These are phyloP conservation scores for Adineta ricciae DNA, from an alignment of 2,888 invertebrate genomes.

Conservation along the genomic window DNA sequence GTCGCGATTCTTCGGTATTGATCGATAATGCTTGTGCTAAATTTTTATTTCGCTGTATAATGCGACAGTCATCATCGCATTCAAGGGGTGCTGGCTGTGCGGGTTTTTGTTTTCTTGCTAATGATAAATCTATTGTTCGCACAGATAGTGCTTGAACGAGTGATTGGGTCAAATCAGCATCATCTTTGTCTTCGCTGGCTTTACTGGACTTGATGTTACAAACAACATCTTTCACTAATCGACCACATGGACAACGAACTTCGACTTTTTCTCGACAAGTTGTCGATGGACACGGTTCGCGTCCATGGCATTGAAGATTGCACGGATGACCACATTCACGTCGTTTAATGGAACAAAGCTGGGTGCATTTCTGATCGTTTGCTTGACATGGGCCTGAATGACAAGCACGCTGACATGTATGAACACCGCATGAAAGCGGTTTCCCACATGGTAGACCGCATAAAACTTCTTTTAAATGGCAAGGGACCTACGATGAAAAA, in stretches of 20 bases:
- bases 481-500: conserved; percentile 8
- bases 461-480: conserved; percentile 30
- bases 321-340: conserved; percentile 29
- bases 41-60: conserved; percentile 29
- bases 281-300: conserved; percentile 20
- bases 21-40: conserved; percentile 23
- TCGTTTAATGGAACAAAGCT: conserved; percentile 16
- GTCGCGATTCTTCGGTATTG: neutral
- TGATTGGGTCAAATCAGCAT: conserved; percentile 24
- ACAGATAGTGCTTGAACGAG: conserved; percentile 28
- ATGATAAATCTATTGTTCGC: conserved; percentile 24
- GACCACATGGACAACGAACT: conserved; percentile 31
- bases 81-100: neutral
- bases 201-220: conserved; percentile 22
- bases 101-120: conserved; percentile 14
- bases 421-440: conserved; percentile 23
- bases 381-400: conserved; percentile 25
- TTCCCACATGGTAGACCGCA: conserved; percentile 30
- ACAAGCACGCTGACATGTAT: conserved; percentile 25
- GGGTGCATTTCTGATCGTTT: conserved; percentile 22
- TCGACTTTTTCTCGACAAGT: conserved; percentile 21
- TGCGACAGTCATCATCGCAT: conserved; percentile 31
- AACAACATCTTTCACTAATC: conserved; percentile 24
- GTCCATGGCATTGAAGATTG: conserved; percentile 25
- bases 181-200: neutral